Base-by-base conservation (phyloP, 2,797 vertebrate genomes). In the Lepilemur ruficaudatus region DNA sequence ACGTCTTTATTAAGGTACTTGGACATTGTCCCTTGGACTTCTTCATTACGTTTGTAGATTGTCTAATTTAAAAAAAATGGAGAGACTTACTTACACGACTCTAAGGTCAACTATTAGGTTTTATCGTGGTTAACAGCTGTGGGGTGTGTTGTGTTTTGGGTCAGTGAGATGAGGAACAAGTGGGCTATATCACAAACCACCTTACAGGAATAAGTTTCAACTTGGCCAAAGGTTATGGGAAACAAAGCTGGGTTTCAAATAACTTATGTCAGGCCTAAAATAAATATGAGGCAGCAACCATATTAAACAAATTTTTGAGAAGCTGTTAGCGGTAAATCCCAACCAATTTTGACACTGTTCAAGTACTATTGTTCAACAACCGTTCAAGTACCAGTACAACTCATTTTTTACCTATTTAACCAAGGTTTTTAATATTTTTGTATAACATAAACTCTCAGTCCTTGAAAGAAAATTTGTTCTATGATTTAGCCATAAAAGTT, bases 321-420 rank as follows among this genome's bases (percentile, higher is more conserved):
- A 90, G 17, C 28, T 35, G 11, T 80, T 63, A 59, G 4, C 0
- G 23, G 35, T 38, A 73, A 48, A 69, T 41, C 12, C 1, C 41
- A 61, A 61, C 2, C n/a, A 83, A 10, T 46, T 80, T 52, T 41
- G 20, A 67, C 20, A 69, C 35, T 11, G 2, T 88, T 59, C 22
- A 69, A 75, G n/a, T 70, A 38, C 15, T 65, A 7, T 7, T 86
- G 18, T 35, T 50, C 2, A 82, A 28, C 0, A 63, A 43, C 2
- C 35, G 3, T 61, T 80, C 4, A 55, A 93, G 2, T 7, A 17
- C 7, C 7, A 67, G 35, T 4, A 57, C 7, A 83, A 48, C 7
- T 88, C 17, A 57, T 48, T 84, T 91, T 78, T 91, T 30, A n/a
- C 4, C 10, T 61, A 7, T 50, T 72, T 88, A 73, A 88, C 4